Conservation (phyloP, 2,113 vertebrate species). For the rabbit (Oryctolagus cuniculus) region mOryCun1.1 NC_091432.1:187334501-187335000, state of each 20-base stretch:
- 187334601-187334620: background rate
- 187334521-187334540: constrained; percentile 31
- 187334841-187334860: background rate
- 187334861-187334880: background rate
- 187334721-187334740: background rate
- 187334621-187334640: background rate
- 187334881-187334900: background rate
- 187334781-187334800: background rate
- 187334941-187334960: background rate
- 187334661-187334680: background rate
- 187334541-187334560: background rate
- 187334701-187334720: background rate
- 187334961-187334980: background rate
- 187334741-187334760: background rate
- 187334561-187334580: background rate
- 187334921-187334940: background rate
- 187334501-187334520: background rate
- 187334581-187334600: background rate
- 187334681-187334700: background rate
- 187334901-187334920: background rate
- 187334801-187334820: background rate
- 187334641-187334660: background rate
- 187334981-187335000: background rate
- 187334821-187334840: background rate
- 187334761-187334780: background rate